These are phyloP conservation scores for Vespertilio murinus DNA, from an alignment of 2,797 vertebrate species.

Conservation along the genomic window DNA sequence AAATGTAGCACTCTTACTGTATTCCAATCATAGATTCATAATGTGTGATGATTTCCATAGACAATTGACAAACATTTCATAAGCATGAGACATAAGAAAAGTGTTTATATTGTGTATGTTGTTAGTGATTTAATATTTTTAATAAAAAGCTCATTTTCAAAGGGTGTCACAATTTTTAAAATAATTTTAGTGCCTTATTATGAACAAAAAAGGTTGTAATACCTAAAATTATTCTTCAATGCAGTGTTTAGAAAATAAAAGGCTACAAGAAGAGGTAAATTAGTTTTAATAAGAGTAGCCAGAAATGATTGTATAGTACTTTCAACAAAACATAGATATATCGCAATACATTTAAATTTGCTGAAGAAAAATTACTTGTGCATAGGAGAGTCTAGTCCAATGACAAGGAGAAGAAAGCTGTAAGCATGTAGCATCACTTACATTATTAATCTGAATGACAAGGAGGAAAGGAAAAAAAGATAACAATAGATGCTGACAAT, in stretches of 20 bases:
- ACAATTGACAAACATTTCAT: not conserved
- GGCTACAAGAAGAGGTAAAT: constrained; percentile 42
- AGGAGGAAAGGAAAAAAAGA: constrained; percentile 65
- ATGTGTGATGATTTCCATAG: not conserved
- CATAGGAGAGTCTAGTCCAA: constrained; percentile 66
- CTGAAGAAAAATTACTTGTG: constrained; percentile 75
- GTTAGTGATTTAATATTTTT: constrained; percentile 17
- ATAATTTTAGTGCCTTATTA: not conserved
- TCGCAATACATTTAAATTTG: constrained; percentile 64
- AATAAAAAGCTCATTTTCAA: not conserved
- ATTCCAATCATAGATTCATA: not conserved
- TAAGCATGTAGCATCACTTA: constrained; percentile 65
- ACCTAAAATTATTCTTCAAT: not conserved
- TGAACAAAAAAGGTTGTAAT: not conserved
- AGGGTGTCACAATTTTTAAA: not conserved
- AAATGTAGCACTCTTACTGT: not conserved
- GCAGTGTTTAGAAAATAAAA: constrained; percentile 41
- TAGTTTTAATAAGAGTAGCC: constrained; percentile 52
- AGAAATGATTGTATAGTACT: constrained; percentile 47
- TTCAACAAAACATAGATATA: constrained; percentile 71
- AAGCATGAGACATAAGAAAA: not conserved
- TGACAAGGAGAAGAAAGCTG: constrained; percentile 66
- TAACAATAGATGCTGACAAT: constrained; percentile 74
- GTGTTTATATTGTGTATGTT: not conserved
- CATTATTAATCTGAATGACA: constrained; percentile 82